Percentiles rank a stretch among this genome's conserved stretches.
These are phyloP conservation scores for Leucophenga montana DNA, from an alignment of 2,888 invertebrate genomes.

Conservation along the genomic window DNA sequence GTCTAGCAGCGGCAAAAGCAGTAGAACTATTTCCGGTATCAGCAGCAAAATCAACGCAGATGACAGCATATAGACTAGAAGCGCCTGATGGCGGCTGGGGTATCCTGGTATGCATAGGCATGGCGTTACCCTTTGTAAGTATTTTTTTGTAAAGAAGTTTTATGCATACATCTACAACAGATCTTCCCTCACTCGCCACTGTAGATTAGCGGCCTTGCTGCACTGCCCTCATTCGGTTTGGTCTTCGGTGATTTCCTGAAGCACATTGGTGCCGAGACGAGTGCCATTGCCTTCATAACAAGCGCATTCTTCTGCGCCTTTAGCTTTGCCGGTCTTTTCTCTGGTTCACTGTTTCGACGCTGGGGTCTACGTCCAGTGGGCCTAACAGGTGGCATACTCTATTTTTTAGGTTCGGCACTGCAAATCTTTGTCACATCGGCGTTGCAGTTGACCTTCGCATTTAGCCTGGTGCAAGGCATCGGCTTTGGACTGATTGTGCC, in stretches of 20 bases:
- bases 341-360: slow-evolving; percentile 79
- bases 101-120: slow-evolving; percentile 82
- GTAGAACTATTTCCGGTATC: slow-evolving; percentile 9
- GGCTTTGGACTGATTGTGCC: slow-evolving; percentile 84
- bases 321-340: slow-evolving; percentile 78
- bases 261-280: slow-evolving; percentile 79
- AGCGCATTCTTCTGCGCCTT: slow-evolving; percentile 77
- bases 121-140: slow-evolving; percentile 84
- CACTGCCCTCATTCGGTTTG: slow-evolving; percentile 81
- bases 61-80: slow-evolving; percentile 52
- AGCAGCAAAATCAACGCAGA: slow-evolving; percentile 32
- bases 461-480: slow-evolving; percentile 79
- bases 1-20: slow-evolving; percentile 9
- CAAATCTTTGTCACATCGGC: slow-evolving; percentile 79
- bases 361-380: slow-evolving; percentile 81
- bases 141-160: not conserved
- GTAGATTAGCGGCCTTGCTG: slow-evolving; percentile 80
- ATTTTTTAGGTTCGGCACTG: slow-evolving; percentile 77
- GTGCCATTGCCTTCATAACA: slow-evolving; percentile 81
- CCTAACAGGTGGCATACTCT: slow-evolving; percentile 78
- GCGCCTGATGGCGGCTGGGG: slow-evolving; percentile 89
- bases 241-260: slow-evolving; percentile 81
- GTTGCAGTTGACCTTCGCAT: slow-evolving; percentile 78
- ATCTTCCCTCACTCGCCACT: not conserved
- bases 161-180: slow-evolving; percentile 1